Conservation (phyloP, 2,888 invertebrate species). For the Saturnia pavonia region DNA sequence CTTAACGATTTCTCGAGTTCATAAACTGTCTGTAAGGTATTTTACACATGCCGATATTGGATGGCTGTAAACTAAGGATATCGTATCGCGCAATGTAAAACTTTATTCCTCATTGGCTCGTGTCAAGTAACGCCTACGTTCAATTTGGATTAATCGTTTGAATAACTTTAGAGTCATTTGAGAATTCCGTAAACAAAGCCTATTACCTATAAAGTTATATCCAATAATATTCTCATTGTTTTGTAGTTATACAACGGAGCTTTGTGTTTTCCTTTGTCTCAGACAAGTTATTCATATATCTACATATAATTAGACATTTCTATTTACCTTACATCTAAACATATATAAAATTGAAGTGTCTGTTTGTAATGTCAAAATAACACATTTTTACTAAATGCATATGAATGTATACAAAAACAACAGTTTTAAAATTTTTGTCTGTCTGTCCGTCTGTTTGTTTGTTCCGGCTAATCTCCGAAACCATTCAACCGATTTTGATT, state of each 20-base stretch:
- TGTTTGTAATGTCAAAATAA: too few species aligned
- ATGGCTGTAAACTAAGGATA: neutral
- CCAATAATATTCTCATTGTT: constrained; percentile 7
- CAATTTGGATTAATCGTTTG: neutral
- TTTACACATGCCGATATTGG: neutral
- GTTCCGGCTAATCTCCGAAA: too few species aligned
- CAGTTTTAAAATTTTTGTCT: too few species aligned
- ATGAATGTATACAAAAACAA: too few species aligned
- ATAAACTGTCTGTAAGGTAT: too few species aligned
- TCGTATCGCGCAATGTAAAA: neutral
- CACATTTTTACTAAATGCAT: too few species aligned
- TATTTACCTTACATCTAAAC: too few species aligned
- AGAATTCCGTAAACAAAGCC: constrained; percentile 2
- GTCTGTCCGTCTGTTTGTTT: too few species aligned
- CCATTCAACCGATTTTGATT: too few species aligned
- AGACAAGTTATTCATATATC: neutral
- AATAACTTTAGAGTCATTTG: constrained; percentile 4
- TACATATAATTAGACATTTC: neutral
- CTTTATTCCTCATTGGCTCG: neutral
- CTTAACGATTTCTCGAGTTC: too few species aligned
- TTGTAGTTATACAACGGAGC: neutral
- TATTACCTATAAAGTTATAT: constrained; percentile 5
- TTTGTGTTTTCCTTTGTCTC: neutral
- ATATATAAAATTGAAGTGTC: too few species aligned
- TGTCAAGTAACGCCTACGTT: neutral